Percentiles rank a stretch among this genome's conserved stretches.
These are phyloP conservation scores for Cassiopea andromeda DNA, from an alignment of 30 jellyfish, hydroid and myxozoan genomes.

Conservation along the genomic window DNA sequence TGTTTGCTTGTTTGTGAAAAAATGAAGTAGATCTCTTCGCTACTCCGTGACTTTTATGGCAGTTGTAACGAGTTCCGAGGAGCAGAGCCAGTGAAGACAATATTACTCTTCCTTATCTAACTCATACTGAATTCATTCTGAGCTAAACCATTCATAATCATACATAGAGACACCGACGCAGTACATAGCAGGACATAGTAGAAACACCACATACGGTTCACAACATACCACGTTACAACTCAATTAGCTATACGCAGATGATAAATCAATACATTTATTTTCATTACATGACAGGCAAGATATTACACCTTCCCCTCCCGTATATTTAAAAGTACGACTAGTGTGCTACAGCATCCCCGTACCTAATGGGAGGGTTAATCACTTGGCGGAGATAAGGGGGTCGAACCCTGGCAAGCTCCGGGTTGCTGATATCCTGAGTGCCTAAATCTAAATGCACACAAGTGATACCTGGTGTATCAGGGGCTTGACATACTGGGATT, in stretches of 20 bases:
- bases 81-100: no score
- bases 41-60: no score
- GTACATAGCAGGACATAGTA: not conserved
- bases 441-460: not conserved
- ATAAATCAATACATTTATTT: not conserved
- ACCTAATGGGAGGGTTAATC: constrained; percentile 33
- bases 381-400: constrained; percentile 22
- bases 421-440: not conserved
- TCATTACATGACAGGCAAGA: not conserved
- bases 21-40: no score
- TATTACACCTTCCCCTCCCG: constrained; percentile 11
- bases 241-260: not conserved
- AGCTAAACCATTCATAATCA: not conserved
- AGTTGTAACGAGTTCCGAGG: no score
- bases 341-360: constrained; percentile 17
- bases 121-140: no score
- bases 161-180: not conserved
- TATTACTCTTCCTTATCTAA: no score
- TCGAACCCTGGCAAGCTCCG: not conserved
- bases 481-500: constrained; percentile 14
- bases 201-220: not conserved
- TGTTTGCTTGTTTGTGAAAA: no score
- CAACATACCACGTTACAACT: not conserved
- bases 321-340: not conserved
- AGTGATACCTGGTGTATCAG: constrained; percentile 29